Evolutionary conservation across 2,113 vertebrate species (phyloP), one percentile per base, ranked within the genome.

Genomic region (Scopus umbretta): DNA sequence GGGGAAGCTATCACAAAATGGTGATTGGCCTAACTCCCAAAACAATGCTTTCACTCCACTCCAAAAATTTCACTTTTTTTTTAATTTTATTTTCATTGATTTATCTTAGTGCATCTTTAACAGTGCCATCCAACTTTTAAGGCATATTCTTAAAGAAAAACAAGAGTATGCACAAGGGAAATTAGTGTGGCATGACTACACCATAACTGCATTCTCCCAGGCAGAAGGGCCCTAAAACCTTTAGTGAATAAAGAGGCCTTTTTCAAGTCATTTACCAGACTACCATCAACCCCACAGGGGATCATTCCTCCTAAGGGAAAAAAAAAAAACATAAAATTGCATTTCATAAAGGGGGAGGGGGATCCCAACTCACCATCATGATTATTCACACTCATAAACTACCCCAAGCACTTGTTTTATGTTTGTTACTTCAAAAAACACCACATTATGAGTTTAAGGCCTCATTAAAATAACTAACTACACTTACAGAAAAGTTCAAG

Each of bases 391-490:
- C 5, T 50, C 14, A 36, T 11, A 22, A 79, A 55, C 52, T 68
- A 75, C 27, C 18, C 7, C 9, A 87, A 59, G 5, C 53, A 76
- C 26, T 62, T 61, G 2, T 86, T 78, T 26, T 16, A 12, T 36
- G 11, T 27, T 84, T 8, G 7, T 50, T 75, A 59, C 63, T 47
- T 71, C 3, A 61, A 66, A 75, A 58, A 42, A 4, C 32, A 92
- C 16, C 8, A 71, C 0, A 0, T 34, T 34, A 30, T 25, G 23
- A 42, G 16, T 40, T 58, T 20, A 52, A 43, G 49, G 73, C 26
- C 22, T 65, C 53, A 6, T 38, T 88, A 86, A 86, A 92, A 71
- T 13, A 38, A 23, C n/a, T 53, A 86, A 50, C 15, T 23, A 70
- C 8, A 73, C 16, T 42, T 56, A 34, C 49, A 76, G 43, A 61